These are phyloP conservation scores for Ctenopoma multispine DNA, from an alignment of 2,797 vertebrate genomes.

Conservation along the genomic window DNA sequence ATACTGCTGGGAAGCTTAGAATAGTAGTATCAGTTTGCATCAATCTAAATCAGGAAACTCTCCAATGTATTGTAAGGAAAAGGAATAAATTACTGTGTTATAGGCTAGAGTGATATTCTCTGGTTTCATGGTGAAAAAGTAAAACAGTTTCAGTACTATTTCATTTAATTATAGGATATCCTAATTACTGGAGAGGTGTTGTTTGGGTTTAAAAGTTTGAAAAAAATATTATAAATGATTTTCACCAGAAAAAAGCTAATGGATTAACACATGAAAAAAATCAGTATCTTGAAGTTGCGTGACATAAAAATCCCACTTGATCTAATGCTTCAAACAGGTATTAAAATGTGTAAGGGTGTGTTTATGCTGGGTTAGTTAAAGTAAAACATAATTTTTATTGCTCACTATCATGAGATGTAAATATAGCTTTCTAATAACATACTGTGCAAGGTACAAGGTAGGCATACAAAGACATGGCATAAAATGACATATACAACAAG, in stretches of 20 bases:
- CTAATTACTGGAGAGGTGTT: not conserved
- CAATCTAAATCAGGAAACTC: constrained; percentile 26
- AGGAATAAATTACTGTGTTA: constrained; percentile 29
- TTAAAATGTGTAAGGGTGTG: not conserved
- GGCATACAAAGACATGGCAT: not conserved
- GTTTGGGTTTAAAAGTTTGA: not conserved
- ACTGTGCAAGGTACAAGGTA: not conserved
- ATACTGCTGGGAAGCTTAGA: constrained; percentile 16
- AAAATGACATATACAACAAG: not conserved
- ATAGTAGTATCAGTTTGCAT: constrained; percentile 43
- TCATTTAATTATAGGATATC: constrained; percentile 7
- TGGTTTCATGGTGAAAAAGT: not conserved
- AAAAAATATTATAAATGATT: not conserved
- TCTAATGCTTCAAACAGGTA: not conserved
- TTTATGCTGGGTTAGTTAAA: too few species aligned
- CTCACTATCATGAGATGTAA: not conserved
- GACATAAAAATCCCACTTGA: too few species aligned
- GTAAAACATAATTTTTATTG: too few species aligned
- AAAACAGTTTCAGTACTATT: constrained; percentile 21
- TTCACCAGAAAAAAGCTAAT: not conserved
- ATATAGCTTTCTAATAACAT: not conserved
- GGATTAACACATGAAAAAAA: too few species aligned
- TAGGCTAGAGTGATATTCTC: constrained; percentile 23
- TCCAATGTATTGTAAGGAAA: not conserved
- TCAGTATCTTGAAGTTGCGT: too few species aligned